phyloP scores from a whole-genome alignment of 2,113 vertebrate species.

The Leucoraja erinaceus region DNA sequence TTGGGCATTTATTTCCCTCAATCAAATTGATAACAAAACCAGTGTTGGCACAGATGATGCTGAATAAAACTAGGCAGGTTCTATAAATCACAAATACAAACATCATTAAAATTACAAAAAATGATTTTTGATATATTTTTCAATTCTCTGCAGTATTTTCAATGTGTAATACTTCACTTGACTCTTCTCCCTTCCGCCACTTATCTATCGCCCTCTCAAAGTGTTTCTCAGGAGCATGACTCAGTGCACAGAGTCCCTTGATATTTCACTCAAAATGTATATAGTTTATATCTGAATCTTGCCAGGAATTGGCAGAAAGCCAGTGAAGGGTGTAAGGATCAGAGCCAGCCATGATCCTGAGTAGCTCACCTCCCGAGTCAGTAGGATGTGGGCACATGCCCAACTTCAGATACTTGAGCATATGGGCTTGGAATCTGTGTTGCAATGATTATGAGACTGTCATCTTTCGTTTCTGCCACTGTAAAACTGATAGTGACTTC shows the following conservation, averaged over 20 bases:
- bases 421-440: no score
- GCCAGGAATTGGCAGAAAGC: neutral
- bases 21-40: constrained; percentile 13
- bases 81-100: neutral
- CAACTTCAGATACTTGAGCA: neutral
- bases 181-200: neutral
- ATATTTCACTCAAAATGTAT: constrained; percentile 20
- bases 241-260: neutral
- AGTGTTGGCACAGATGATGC: neutral
- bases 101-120: neutral
- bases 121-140: no score
- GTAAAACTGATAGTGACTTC: no score
- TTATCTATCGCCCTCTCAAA: neutral
- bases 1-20: constrained; percentile 16
- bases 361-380: neutral
- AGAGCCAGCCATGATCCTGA: neutral
- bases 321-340: neutral
- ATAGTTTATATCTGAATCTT: neutral
- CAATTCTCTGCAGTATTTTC: neutral
- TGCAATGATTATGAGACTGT: no score
- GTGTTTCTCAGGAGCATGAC: neutral
- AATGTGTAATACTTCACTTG: neutral
- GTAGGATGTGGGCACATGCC: neutral
- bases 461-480: no score
- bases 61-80: neutral